These are phyloP conservation scores for Zaprionus tsacasi DNA, from an alignment of 1,140 invertebrate genomes.

Conservation along the genomic window DNA sequence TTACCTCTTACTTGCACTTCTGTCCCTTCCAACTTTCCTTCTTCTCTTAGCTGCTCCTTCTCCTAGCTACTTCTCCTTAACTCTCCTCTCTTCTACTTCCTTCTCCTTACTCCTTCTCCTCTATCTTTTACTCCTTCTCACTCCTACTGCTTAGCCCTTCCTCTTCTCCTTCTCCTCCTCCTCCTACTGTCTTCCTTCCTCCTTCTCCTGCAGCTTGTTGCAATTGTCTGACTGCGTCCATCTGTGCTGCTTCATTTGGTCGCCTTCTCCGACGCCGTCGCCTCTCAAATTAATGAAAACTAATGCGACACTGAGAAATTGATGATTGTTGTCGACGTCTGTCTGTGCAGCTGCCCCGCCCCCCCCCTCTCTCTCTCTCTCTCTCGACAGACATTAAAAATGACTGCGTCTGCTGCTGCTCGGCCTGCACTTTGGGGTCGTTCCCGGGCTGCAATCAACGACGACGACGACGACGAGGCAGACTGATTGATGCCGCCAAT, in stretches of 20 bases:
- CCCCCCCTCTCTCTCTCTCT: not conserved
- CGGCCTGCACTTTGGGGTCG: constrained; percentile 72
- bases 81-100: too few species aligned
- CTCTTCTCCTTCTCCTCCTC: too few species aligned
- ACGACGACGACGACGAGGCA: constrained; percentile 28
- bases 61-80: too few species aligned
- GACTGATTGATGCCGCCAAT: constrained; percentile 80
- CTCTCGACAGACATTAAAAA: constrained; percentile 69
- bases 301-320: constrained; percentile 83
- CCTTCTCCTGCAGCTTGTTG: constrained; percentile 37
- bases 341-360: constrained; percentile 37
- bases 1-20: too few species aligned
- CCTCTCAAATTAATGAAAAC: constrained; percentile 81
- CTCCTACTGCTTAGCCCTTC: too few species aligned
- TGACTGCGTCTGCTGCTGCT: constrained; percentile 72
- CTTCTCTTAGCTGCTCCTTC: too few species aligned
- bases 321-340: constrained; percentile 64
- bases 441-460: constrained; percentile 72
- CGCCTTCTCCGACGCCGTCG: constrained; percentile 38
- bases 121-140: too few species aligned
- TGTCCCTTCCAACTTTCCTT: too few species aligned
- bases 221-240: constrained; percentile 65
- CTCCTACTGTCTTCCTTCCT: constrained; percentile 18
- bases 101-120: too few species aligned
- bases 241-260: constrained; percentile 62